Evolutionary conservation across 2,888 invertebrate species (phyloP).

Genomic region (Ennomos fuscantarius): DNA sequence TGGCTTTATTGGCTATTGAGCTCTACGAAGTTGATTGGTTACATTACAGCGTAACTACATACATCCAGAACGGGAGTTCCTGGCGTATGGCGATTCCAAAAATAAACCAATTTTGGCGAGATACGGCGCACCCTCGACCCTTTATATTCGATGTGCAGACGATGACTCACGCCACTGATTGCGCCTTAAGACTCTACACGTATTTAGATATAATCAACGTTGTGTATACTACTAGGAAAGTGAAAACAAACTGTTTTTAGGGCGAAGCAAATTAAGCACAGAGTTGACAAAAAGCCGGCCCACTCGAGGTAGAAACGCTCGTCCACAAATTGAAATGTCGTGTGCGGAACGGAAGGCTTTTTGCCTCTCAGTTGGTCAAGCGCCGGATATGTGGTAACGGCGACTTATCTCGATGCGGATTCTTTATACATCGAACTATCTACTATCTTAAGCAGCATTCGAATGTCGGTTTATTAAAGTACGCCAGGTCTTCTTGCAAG

Average conservation of each 20-base stretch:
- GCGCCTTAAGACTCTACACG: constrained; percentile 13
- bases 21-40: constrained; percentile 54
- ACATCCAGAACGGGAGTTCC: constrained; percentile 34
- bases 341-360: constrained; percentile 80
- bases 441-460: not conserved
- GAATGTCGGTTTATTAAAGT: constrained; percentile 9
- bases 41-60: constrained; percentile 35
- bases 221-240: constrained; percentile 41
- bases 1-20: constrained; percentile 66
- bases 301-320: constrained; percentile 51
- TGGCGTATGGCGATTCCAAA: constrained; percentile 45
- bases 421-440: constrained; percentile 32
- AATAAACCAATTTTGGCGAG: constrained; percentile 48
- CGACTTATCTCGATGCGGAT: constrained; percentile 51
- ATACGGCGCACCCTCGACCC: constrained; percentile 38
- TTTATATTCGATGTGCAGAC: constrained; percentile 33
- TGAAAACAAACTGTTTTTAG: constrained; percentile 54
- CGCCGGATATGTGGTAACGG: constrained; percentile 73
- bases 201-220: constrained; percentile 26
- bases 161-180: constrained; percentile 37
- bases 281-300: constrained; percentile 71
- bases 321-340: constrained; percentile 70
- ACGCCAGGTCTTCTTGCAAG: constrained; percentile 44
- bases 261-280: constrained; percentile 72
- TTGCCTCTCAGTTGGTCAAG: constrained; percentile 68